Evolutionary conservation across 2,888 invertebrate genomes (phyloP).

Genomic region (Cataglyphis rosenhaueri): DNA sequence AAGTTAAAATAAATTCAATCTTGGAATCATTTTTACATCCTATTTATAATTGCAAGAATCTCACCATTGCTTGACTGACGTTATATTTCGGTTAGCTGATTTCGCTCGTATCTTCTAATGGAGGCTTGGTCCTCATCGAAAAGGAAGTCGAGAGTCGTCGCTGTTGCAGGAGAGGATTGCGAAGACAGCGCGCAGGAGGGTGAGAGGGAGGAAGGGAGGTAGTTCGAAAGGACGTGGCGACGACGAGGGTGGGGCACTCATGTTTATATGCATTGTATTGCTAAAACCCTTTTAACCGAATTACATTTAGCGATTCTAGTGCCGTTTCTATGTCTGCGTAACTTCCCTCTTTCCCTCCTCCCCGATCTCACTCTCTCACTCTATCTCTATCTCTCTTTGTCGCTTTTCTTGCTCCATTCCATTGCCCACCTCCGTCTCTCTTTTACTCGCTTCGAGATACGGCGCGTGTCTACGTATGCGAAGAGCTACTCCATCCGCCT

Average conservation of each 20-base stretch:
- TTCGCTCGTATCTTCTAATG: conserved; percentile 38
- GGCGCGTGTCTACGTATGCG: conserved; percentile 52
- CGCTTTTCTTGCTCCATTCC: not conserved
- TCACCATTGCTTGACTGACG: conserved; percentile 60
- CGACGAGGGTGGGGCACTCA: conserved; percentile 80
- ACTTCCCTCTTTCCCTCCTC: conserved; percentile 31
- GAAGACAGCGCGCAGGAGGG: conserved; percentile 63
- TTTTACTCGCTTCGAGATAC: conserved; percentile 33
- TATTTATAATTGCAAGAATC: conserved; percentile 16
- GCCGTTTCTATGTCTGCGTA: conserved; percentile 76
- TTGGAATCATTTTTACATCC: not conserved
- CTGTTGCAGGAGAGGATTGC: conserved; percentile 41
- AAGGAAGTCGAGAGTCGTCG: conserved; percentile 55
- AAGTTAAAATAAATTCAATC: not conserved
- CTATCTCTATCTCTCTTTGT: conserved; percentile 18
- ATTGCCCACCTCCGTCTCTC: conserved; percentile 40
- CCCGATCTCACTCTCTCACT: not conserved
- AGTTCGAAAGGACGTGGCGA: conserved; percentile 63
- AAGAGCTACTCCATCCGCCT: conserved; percentile 51
- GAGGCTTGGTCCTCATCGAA: conserved; percentile 39
- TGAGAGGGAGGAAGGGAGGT: conserved; percentile 61
- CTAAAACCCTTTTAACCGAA: conserved; percentile 85
- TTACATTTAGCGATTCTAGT: conserved; percentile 85
- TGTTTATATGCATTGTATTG: conserved; percentile 85
- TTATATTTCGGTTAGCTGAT: conserved; percentile 73